Conservation (phyloP, 1,140 invertebrate genomes). For the Carposina sasakii region DNA sequence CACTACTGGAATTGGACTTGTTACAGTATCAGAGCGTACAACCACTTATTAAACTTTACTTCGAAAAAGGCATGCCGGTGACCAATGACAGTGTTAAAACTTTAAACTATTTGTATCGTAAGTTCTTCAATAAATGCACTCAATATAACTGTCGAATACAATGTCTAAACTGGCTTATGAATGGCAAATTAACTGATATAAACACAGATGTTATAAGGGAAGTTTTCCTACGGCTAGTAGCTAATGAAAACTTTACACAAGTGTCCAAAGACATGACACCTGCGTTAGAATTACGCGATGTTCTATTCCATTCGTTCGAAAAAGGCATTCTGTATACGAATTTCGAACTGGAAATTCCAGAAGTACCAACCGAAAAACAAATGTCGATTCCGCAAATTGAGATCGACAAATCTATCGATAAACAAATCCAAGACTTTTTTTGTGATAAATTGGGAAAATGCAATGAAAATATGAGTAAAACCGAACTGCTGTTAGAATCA, state of each 20-base stretch:
- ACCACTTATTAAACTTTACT: constrained; percentile 43
- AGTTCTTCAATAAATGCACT: constrained; percentile 48
- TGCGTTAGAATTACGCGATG: constrained; percentile 28
- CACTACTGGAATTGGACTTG: constrained; percentile 31
- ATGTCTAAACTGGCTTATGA: constrained; percentile 44
- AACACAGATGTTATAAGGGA: constrained; percentile 22
- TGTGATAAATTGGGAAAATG: constrained; percentile 20
- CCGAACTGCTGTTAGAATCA: constrained; percentile 27
- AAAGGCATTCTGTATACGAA: constrained; percentile 48
- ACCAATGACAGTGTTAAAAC: constrained; percentile 41
- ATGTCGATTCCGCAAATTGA: constrained; percentile 21
- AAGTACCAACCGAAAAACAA: not conserved
- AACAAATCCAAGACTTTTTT: constrained; percentile 29
- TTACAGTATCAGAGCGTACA: constrained; percentile 40
- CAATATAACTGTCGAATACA: constrained; percentile 29
- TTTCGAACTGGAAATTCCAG: constrained; percentile 37
- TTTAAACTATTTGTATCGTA: constrained; percentile 34
- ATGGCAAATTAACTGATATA: constrained; percentile 25
- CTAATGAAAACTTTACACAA: constrained; percentile 50
- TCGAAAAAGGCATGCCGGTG: constrained; percentile 52
- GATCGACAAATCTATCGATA: constrained; percentile 27
- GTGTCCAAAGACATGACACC: too few species aligned
- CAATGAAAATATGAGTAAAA: constrained; percentile 18
- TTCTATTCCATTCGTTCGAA: constrained; percentile 42
- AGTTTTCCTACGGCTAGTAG: constrained; percentile 40